Conservation (phyloP, 2,113 vertebrate species). For the Oryctolagus cuniculus region DNA sequence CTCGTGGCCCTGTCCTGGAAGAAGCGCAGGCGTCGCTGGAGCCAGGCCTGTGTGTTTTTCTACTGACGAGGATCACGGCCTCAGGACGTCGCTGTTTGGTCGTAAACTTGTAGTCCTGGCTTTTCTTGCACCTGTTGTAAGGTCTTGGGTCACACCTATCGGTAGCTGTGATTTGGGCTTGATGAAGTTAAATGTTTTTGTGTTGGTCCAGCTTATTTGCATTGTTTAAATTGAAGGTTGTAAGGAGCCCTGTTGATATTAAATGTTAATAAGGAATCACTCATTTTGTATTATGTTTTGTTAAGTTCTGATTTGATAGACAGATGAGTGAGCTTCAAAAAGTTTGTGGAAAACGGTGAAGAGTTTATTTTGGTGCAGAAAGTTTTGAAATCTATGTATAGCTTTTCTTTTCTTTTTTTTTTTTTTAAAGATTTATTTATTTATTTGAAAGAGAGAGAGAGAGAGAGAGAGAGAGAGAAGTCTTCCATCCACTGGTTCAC, state of each 20-base stretch:
- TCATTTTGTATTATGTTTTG: background rate
- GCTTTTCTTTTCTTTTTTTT: too few species aligned
- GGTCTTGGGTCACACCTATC: background rate
- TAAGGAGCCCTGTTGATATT: background rate
- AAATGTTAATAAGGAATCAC: background rate
- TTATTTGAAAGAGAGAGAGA: too few species aligned
- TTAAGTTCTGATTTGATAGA: background rate
- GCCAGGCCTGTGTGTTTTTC: background rate
- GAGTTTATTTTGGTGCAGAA: too few species aligned
- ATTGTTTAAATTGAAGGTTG: background rate
- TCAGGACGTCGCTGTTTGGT: background rate
- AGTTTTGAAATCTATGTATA: too few species aligned
- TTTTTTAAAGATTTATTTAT: too few species aligned
- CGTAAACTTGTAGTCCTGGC: background rate
- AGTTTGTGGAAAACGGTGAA: too few species aligned
- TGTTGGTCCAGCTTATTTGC: background rate
- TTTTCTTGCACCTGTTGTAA: background rate
- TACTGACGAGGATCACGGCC: background rate
- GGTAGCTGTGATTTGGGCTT: background rate
- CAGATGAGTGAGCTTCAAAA: too few species aligned
- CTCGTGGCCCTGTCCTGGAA: background rate
- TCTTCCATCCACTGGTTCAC: too few species aligned
- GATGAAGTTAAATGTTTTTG: background rate
- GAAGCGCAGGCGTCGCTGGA: background rate
- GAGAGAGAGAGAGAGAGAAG: too few species aligned